Base-by-base conservation (phyloP, 2,797 vertebrate genomes). In the Diglossa cyanea region DNA sequence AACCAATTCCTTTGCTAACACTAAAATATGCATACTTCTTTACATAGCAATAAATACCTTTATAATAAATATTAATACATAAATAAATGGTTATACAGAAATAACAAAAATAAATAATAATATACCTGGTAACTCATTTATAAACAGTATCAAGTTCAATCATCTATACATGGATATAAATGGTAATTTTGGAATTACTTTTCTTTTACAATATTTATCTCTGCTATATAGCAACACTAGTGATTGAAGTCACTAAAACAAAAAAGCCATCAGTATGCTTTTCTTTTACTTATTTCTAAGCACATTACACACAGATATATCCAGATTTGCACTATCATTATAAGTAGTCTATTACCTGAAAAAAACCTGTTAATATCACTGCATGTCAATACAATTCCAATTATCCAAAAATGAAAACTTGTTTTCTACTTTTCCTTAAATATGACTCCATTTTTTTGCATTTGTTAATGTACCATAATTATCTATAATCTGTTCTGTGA, bases 391-490 rank as follows among this genome's bases (percentile, higher is more conserved):
- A 86, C 26, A 93, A 77, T 74, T 90, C 37, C 44, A 86, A 53
- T 88, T 83, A 94, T 44, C n/a, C 31, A 79, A 17, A 91, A 93
- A 88, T 26, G 25, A 77, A 91, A 83, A 77, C 31, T 35, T 83
- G 55, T 72, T 87, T 79, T 76, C 47, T 87, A 76, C 16, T 48
- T 88, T 88, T 90, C 57, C 23, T 87, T 79, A 90, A 95, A 70
- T 63, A 78, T 19, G 18, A 60, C 17, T 79, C 31, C n/a, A 60
- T 15, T 70, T 65, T 65, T 93, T 76, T 85, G n/a, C n/a, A 91
- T 86, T 86, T 95, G 13, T 82, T 93, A 93, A 60, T 65, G 31
- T 67, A 83, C 23, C 50, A 63, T 74, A 88, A 83, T 83, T 90
- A 81, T 42, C 62, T 94, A 63, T 45, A 60, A 63, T 62, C 48